Percentiles rank a stretch among this genome's conserved stretches.
Evolutionary conservation across 2,888 invertebrate species (phyloP).

Genomic region (Hydroisotoma schaefferi): DNA sequence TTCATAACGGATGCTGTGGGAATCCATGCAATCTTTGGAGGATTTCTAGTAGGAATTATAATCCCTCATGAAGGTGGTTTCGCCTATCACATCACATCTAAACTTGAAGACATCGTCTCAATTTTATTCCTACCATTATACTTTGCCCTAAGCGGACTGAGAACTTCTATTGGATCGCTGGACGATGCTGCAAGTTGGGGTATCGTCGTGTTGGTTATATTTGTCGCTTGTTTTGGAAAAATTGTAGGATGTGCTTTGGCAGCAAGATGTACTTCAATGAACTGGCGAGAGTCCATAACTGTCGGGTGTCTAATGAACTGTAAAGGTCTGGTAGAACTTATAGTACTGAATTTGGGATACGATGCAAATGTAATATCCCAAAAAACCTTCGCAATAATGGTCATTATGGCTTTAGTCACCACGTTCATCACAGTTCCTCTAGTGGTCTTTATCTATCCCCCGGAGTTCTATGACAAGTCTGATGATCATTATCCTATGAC

Average conservation of each 20-base stretch:
- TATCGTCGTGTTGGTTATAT: constrained; percentile 27
- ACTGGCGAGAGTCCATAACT: constrained; percentile 32
- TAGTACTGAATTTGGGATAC: constrained; percentile 39
- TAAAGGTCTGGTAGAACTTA: constrained; percentile 39
- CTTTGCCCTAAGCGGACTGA: constrained; percentile 34
- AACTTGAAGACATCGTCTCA: constrained; percentile 34
- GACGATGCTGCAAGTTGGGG: constrained; percentile 29
- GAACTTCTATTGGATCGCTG: constrained; percentile 30
- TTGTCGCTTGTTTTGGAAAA: constrained; percentile 36
- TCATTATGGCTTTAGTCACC: constrained; percentile 41
- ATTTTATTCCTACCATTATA: constrained; percentile 36
- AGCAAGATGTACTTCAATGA: constrained; percentile 25
- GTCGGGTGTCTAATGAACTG: constrained; percentile 41
- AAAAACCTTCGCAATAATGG: constrained; percentile 41
- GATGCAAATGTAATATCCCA: constrained; percentile 25
- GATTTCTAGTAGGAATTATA: constrained; percentile 35
- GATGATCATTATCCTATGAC: not conserved
- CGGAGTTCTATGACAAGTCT: constrained; percentile 19
- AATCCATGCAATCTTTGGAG: constrained; percentile 40
- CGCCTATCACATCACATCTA: constrained; percentile 32
- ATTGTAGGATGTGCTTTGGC: constrained; percentile 36
- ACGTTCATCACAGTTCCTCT: constrained; percentile 37
- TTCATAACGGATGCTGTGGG: constrained; percentile 41
- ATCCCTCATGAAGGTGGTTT: constrained; percentile 37
- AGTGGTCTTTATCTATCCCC: constrained; percentile 30